Base-by-base conservation (phyloP, 2,797 vertebrate species). In the Nannoperca obscura region DNA sequence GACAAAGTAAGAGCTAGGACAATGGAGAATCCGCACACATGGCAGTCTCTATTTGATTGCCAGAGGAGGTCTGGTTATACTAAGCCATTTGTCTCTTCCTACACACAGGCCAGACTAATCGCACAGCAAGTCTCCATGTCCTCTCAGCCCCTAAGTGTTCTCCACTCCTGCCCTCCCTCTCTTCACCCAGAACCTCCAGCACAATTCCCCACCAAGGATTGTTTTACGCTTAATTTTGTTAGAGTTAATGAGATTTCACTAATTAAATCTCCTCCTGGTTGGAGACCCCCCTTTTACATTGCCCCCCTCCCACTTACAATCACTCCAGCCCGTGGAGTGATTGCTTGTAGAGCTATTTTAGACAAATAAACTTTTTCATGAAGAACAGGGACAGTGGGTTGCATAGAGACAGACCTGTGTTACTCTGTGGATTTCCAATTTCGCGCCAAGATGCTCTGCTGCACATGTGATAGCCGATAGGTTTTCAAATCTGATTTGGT, bases 141-240 rank as follows among this genome's bases (percentile, higher is more conserved):
- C 80, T 78, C 81, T 76, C 52, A 67, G 74, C 78, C 70, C 76
- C 60, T 76, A 50, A 83, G 71, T 85, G 71, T 80, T 74, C 82
- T 76, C 63, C 74, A 44, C 64, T 68, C 27, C 42, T 47, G 30
- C 84, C 44, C 75, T 59, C 68, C 70, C 69, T 76, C 81, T 74
- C 57, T 74, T 73, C 22, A 76, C 63, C 88, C 82, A 62, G 81
- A 82, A 86, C 88, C 80, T 88, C 86, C 78, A 84, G 80, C 73
- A 70, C 11, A 62, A 84, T 96, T 96, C 96, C 96, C 97, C 94
- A 96, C 96, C 91, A 96, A 94, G 96, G 96, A 98, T 97, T 97
- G 97, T 97, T 97, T 98, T 98, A 96, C 95, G 92, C 96, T 95
- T 98, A 97, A 98, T 99, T 98, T 97, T 95, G 95, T 98, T 98